phyloP scores from a whole-genome alignment of 1,140 invertebrate genomes.

The Drosophila willistoni region DNA sequence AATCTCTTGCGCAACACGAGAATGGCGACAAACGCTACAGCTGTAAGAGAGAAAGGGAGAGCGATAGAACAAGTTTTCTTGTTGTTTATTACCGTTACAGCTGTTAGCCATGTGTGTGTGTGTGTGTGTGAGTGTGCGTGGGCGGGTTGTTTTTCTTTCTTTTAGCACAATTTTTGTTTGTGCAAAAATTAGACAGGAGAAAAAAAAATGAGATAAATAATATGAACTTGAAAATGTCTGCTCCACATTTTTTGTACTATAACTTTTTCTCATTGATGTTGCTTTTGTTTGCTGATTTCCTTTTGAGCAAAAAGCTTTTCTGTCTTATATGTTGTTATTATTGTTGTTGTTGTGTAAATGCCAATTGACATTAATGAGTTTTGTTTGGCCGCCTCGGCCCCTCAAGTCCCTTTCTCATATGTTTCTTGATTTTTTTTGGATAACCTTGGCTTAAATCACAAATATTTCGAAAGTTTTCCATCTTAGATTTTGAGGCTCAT shows the following conservation, averaged over 20 bases:
- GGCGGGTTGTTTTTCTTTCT: slow-evolving; percentile 33
- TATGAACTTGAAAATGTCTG: slow-evolving; percentile 64
- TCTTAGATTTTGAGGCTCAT: slow-evolving; percentile 7
- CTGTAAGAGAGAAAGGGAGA: slow-evolving; percentile 9
- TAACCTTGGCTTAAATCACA: slow-evolving; percentile 53
- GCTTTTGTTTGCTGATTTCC: slow-evolving; percentile 25
- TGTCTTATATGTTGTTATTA: slow-evolving; percentile 33
- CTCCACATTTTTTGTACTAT: slow-evolving; percentile 24
- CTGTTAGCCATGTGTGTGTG: slow-evolving; percentile 52
- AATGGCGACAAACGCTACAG: slow-evolving; percentile 10
- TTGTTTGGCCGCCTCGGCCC: slow-evolving; percentile 30
- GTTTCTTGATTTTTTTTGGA: not conserved
- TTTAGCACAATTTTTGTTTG: slow-evolving; percentile 50
- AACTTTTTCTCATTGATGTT: slow-evolving; percentile 22
- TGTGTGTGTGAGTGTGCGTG: slow-evolving; percentile 30
- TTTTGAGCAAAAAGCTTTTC: slow-evolving; percentile 60
- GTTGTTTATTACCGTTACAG: slow-evolving; percentile 76
- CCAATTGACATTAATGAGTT: slow-evolving; percentile 65
- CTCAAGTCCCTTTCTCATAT: not conserved
- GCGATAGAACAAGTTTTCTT: slow-evolving; percentile 26
- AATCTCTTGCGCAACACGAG: slow-evolving; percentile 65
- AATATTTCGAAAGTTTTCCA: slow-evolving; percentile 13
- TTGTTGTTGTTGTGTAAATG: slow-evolving; percentile 44
- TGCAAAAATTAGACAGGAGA: slow-evolving; percentile 64
- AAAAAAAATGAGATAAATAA: slow-evolving; percentile 28